These are phyloP conservation scores for Gadus macrocephalus DNA, from an alignment of 2,113 vertebrate genomes.

Conservation along the genomic window DNA sequence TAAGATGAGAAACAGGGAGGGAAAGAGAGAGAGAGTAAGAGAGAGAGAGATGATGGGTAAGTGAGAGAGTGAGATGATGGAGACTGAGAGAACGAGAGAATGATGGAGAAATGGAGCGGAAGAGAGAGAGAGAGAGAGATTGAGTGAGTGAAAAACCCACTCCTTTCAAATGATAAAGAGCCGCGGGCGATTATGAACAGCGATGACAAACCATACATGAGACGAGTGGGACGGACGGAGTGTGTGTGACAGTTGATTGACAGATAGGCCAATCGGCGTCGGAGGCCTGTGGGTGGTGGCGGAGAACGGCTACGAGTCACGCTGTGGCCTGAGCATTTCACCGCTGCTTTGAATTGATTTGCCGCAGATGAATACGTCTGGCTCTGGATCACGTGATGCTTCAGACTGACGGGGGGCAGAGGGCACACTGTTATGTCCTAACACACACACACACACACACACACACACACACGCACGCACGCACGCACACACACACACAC, in stretches of 20 bases:
- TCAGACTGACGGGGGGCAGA: slow-evolving; percentile 25
- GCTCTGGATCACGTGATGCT: slow-evolving; percentile 25
- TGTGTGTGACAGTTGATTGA: slow-evolving; percentile 53
- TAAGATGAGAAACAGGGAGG: no score
- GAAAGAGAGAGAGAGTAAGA: no score
- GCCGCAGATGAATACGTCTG: slow-evolving; percentile 61
- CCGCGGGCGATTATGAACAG: slow-evolving; percentile 34
- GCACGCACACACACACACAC: no score
- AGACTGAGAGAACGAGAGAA: no score
- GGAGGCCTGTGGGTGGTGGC: background rate
- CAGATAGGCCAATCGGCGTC: slow-evolving; percentile 57
- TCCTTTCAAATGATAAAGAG: slow-evolving; percentile 50
- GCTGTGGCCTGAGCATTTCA: slow-evolving; percentile 55
- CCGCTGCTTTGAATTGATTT: slow-evolving; percentile 58
- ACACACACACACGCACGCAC: no score
- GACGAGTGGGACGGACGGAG: slow-evolving; percentile 45
- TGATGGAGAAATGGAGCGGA: background rate
- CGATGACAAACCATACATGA: slow-evolving; percentile 59
- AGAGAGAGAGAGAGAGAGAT: background rate
- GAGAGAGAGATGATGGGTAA: no score
- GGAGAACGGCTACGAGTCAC: slow-evolving; percentile 53
- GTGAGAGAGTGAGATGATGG: no score
- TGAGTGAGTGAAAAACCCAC: background rate
- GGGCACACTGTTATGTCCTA: slow-evolving; percentile 10
- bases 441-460: background rate